Evolutionary conservation across 2,888 invertebrate species (phyloP), one percentile per base, ranked within the genome.

Genomic region (Dusona sp.): DNA sequence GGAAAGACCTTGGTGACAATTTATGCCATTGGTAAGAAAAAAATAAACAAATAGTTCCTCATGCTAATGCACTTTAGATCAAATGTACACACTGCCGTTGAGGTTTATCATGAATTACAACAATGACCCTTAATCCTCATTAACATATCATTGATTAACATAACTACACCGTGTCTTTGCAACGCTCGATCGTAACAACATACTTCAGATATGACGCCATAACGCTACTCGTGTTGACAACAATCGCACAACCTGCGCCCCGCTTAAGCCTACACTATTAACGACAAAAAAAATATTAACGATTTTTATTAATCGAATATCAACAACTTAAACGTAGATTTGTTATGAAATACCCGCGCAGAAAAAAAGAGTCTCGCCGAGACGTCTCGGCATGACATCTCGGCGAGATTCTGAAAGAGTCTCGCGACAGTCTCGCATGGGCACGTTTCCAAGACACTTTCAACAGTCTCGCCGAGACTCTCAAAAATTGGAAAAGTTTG

Each of bases 171-270:
- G 45, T 36, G 13, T 42, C 22, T 22, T 45, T 61, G 54, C 78
- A 57, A 3, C 45, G 13, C 33, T 73, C 57, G 61, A 68, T 78
- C 73, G 78, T 64, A 67, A 78, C 77, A 51, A 29, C 73, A 82
- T 85, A 79, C 78, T 82, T 36, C 6, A 79, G 73, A 73, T 74
- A 85, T 78, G 81, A 78, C 85, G 85, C 81, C 75, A 82, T 61
- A 38, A 78, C 64, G 73, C 73, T 51, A 70, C 16, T 51, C 38
- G 67, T 80, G 54, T 85, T 72, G 79, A 79, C 79, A 72, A 77
- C 61, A 74, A 78, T 75, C 75, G 65, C 29, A 42, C 65, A 70
- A 68, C 68, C 54, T 74, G 65, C 68, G 73, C 51, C 64, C 51
- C 81, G 79, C 79, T 75, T 72, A 42, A 22, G 38, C 68, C 38